Evolutionary conservation across 2,888 invertebrate species (phyloP).

Genomic region (Eristalinus sepulchralis): DNA sequence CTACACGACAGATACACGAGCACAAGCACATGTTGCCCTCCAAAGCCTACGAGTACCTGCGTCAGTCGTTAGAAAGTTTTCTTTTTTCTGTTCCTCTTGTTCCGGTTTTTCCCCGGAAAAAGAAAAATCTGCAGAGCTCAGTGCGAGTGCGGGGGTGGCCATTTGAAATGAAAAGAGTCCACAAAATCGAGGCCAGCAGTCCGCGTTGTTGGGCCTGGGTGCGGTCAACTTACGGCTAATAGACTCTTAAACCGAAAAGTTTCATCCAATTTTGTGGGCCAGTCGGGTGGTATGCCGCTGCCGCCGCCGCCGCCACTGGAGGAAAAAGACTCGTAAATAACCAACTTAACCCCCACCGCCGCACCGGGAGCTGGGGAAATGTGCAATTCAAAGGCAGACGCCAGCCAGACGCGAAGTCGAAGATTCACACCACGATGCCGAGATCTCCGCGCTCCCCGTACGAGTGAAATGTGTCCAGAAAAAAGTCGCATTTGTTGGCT

Average conservation of each 20-base stretch:
- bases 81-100: background rate
- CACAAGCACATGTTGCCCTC: constrained; percentile 45
- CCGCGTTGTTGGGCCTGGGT: constrained; percentile 26
- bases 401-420: constrained; percentile 55
- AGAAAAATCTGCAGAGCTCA: constrained; percentile 16
- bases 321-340: constrained; percentile 38
- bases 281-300: background rate
- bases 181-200: constrained; percentile 16
- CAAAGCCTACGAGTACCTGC: background rate
- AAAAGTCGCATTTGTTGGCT: constrained; percentile 13
- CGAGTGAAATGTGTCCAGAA: constrained; percentile 28
- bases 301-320: no score
- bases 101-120: constrained; percentile 10
- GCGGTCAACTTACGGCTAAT: constrained; percentile 50
- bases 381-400: constrained; percentile 51
- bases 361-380: background rate
- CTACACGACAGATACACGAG: constrained; percentile 34
- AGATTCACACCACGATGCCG: constrained; percentile 37
- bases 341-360: background rate
- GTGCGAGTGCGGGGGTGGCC: background rate
- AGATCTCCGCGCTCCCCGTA: background rate
- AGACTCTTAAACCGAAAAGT: constrained; percentile 43
- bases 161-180: background rate
- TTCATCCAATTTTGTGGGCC: background rate
- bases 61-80: background rate